Percentiles rank a stretch among this genome's conserved stretches.
Evolutionary conservation across 2,113 vertebrate species (phyloP).

Genomic region (Eonycteris spelaea): DNA sequence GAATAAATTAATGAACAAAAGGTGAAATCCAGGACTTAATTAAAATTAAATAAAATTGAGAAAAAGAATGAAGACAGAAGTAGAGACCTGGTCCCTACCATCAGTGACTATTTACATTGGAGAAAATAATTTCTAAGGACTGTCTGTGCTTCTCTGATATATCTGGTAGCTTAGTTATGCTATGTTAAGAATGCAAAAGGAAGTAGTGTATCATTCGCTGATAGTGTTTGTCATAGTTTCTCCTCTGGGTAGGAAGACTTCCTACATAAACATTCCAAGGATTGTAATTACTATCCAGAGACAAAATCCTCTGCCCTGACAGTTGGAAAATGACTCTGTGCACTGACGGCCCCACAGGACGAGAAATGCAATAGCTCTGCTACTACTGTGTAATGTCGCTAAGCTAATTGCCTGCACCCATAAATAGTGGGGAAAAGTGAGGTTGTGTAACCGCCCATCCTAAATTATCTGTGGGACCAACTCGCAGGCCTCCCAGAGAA

Average conservation of each 20-base stretch:
- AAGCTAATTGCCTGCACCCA: conserved; percentile 37
- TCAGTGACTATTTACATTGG: background rate
- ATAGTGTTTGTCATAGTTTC: background rate
- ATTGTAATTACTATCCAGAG: conserved; percentile 46
- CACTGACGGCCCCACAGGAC: background rate
- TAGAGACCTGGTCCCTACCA: background rate
- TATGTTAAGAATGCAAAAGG: background rate
- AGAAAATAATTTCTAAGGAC: conserved; percentile 14
- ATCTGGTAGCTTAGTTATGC: conserved; percentile 16
- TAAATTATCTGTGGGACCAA: background rate
- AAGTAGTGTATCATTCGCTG: background rate
- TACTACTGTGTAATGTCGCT: background rate
- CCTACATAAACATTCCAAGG: conserved; percentile 26
- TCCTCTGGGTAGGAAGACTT: conserved; percentile 14
- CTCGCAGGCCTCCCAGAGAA: background rate
- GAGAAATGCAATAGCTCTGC: background rate
- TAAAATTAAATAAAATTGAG: background rate
- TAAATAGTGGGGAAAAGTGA: background rate
- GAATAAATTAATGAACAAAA: background rate
- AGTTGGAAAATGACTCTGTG: conserved; percentile 54
- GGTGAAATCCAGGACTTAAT: background rate
- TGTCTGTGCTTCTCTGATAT: background rate
- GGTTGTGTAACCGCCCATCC: background rate
- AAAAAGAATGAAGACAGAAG: background rate
- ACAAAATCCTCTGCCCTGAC: conserved; percentile 27